Conservation (phyloP, 2,113 vertebrate genomes). For the Opisthocomus hoazin region DNA sequence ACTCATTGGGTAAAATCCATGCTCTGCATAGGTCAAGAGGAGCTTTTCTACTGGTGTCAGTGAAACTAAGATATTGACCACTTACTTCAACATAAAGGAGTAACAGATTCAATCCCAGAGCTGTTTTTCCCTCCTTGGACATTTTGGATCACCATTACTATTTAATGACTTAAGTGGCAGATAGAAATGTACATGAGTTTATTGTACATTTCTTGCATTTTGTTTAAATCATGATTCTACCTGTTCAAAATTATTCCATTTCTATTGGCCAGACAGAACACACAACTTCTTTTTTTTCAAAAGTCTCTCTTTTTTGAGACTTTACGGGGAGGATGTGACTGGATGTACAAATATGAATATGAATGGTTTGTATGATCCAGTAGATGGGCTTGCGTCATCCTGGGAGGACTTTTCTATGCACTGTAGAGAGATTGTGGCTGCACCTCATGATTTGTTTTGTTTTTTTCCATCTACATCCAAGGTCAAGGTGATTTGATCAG, state of each 20-base stretch:
- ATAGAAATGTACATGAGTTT: rapidly evolving
- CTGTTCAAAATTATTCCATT: not conserved
- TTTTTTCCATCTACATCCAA: not conserved
- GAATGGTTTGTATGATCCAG: not conserved
- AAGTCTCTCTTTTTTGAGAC: not conserved
- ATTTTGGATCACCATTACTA: not conserved
- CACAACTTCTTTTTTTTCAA: not conserved
- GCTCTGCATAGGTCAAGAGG: not conserved
- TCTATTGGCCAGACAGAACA: not conserved
- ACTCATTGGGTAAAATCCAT: constrained; percentile 4
- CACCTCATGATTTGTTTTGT: not conserved
- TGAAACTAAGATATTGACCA: not conserved
- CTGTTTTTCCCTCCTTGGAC: not conserved
- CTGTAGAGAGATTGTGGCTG: not conserved
- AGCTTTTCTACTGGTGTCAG: not conserved
- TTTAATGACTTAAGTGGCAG: rapidly evolving
- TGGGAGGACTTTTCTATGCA: not conserved
- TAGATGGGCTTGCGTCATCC: not conserved
- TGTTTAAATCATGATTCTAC: not conserved
- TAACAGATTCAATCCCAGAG: not conserved
- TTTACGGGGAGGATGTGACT: not conserved
- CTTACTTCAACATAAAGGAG: not conserved
- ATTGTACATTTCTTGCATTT: not conserved
- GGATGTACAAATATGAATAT: not conserved
- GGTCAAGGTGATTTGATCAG: not conserved